Evolutionary conservation across 2,888 invertebrate genomes (phyloP), one percentile per base, ranked within the genome.

Genomic region (Octonoba sinensis): DNA sequence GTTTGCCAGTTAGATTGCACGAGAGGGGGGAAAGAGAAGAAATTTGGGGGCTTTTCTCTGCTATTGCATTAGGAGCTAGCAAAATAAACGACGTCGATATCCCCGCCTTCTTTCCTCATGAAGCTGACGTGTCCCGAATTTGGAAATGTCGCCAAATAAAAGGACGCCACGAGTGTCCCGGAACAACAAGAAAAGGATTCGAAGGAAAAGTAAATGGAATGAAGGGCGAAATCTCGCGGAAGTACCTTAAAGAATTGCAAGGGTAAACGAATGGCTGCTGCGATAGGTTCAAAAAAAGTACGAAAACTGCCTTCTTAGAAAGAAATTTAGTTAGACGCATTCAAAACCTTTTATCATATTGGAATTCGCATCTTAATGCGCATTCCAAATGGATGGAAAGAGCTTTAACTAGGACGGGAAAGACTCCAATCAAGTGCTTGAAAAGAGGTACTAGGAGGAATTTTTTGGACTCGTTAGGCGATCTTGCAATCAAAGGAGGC

Each of bases 111-210:
- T 65, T 69, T 70, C 56, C 65, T 71, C 70, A 64, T 77, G 70
- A 62, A 69, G 54, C 49, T 78, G 78, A 78, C 78, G 78, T 78
- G 78, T 71, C 78, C 78, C 60, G 78, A 78, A 78, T 78, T 78
- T 71, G 65, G 78, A 78, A 78, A 78, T 78, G 78, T 78, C 78
- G 71, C 78, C 78, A 71, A 78, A 78, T 71, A 78, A 78, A 78
- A 49, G 59, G 70, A 76, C 65, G 74, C 57, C 56, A 16, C 57
- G 44, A 70, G 62, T 66, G 67, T 69, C 69, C 64, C 69, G 56
- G 69, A 75, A 67, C 70, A 77, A 77, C 65, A 77, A 73, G 75
- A 77, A 77, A 77, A 77, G 69, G 54, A 70, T 77, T 77, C 76
- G 56, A 64, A 75, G 62, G 60, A 54, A 77, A 77, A 77, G 76